Conservation (phyloP, 2,888 invertebrate species). For the Meghimatium bilineatum region DNA sequence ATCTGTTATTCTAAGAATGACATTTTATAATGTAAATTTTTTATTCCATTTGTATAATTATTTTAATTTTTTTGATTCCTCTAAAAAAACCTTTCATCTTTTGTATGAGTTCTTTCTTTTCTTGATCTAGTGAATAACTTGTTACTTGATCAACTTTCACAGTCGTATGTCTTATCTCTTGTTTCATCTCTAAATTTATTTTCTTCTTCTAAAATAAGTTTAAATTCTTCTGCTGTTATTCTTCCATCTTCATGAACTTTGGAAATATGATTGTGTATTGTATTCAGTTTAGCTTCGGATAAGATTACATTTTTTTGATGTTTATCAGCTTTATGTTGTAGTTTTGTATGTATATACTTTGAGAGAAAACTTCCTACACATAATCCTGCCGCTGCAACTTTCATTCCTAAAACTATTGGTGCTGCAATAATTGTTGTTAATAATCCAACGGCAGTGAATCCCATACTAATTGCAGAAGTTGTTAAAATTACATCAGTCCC, state of each 20-base stretch:
- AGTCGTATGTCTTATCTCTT: background rate
- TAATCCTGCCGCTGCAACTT: too few species aligned
- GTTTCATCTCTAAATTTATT: constrained; percentile 14
- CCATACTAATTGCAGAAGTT: too few species aligned
- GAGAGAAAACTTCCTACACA: too few species aligned
- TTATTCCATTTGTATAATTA: background rate
- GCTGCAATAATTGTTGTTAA: too few species aligned
- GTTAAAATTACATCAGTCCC: too few species aligned
- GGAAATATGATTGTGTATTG: constrained; percentile 25
- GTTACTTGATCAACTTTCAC: background rate
- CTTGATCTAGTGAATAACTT: background rate
- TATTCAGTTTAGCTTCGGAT: constrained; percentile 6
- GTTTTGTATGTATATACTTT: too few species aligned
- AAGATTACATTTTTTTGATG: background rate
- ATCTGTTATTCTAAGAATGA: background rate
- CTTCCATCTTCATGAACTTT: constrained; percentile 13
- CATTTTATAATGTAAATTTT: background rate
- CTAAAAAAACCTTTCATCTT: constrained; percentile 9
- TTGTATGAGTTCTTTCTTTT: background rate
- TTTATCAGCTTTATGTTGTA: constrained; percentile 27
- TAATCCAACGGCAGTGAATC: too few species aligned
- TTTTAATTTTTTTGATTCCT: background rate
- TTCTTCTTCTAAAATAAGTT: constrained; percentile 26
- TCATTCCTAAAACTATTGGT: too few species aligned
- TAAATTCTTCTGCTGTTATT: constrained; percentile 27